Conservation (phyloP, 2,888 invertebrate species). For the Mesochorus sp. region DNA sequence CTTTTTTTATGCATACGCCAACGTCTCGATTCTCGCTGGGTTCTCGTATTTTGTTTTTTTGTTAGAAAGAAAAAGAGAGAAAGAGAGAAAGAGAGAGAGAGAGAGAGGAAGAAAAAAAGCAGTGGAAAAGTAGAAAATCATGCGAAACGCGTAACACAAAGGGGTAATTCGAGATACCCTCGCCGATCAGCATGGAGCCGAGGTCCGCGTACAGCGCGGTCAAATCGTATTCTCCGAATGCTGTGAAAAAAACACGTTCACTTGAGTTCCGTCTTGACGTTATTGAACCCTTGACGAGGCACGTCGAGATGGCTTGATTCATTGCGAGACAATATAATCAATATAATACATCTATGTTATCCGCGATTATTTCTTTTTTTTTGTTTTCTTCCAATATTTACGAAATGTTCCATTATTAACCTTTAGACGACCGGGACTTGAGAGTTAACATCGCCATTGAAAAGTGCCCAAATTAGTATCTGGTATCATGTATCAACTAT, state of each 20-base stretch:
- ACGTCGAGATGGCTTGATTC: constrained; percentile 14
- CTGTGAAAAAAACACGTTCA: constrained; percentile 75
- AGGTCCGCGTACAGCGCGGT: constrained; percentile 79
- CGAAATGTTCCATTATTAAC: too few species aligned
- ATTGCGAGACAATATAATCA: not conserved
- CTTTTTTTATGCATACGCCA: constrained; percentile 27
- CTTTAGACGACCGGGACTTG: too few species aligned
- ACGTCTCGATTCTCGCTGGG: constrained; percentile 39
- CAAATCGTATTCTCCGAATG: constrained; percentile 79
- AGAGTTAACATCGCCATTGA: too few species aligned
- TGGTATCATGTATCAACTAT: too few species aligned
- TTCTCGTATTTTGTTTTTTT: constrained; percentile 9
- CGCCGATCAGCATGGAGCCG: constrained; percentile 80
- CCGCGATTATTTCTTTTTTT: not conserved
- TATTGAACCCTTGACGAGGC: constrained; percentile 3
- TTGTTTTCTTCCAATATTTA: not conserved
- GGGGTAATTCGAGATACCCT: constrained; percentile 77
- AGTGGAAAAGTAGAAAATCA: constrained; percentile 56
- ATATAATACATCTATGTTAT: constrained; percentile 2
- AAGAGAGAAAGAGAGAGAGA: constrained; percentile 47
- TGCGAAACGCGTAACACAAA: constrained; percentile 64
- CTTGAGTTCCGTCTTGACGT: constrained; percentile 41
- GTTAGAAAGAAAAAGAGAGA: constrained; percentile 46
- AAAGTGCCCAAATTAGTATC: too few species aligned
- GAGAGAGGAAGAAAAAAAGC: constrained; percentile 47